Evolutionary conservation across 2,797 vertebrate species (phyloP), one percentile per base, ranked within the genome.

Genomic region (Morus bassanus): DNA sequence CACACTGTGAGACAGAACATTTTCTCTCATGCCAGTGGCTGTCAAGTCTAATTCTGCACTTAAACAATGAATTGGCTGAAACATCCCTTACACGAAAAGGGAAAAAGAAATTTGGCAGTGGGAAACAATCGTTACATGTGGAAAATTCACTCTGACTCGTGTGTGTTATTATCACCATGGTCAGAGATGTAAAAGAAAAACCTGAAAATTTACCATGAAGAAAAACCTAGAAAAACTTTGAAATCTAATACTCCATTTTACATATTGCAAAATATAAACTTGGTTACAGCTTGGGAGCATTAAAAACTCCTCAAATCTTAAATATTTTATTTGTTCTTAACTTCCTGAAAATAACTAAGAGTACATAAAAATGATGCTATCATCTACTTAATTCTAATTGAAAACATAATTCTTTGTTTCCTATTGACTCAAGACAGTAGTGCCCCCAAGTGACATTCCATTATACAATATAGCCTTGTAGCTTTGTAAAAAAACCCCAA

Each of bases 291-390:
- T 95, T n/a, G 41, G 77, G 85, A 83, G 25, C 69, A 89, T 94
- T 95, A 94, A 93, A 91, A 94, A 48, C 11, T 77, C 60, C 41
- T 88, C 48, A 72, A 69, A 93, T 50, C n/a, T 84, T 96, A 88
- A 97, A 96, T 95, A 96, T 93, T 96, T 96, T 90, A 93, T 96
- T 92, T 92, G 70, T 24, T 88, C 60, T 85, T 94, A 95, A 88
- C 68, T 85, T 78, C 35, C 41, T 83, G 89, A 85, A 95, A 95
- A 93, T 86, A 94, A 89, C 88, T 77, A 92, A 92, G 54, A 93
- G 54, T 73, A 89, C 64, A 89, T 93, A 72, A 93, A 94, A 95
- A 88, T 51, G 10, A 88, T 88, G 63, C n/a, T 80, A 91, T 33
- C 27, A 41, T 67, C 72, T 87, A 86, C 83, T 91, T 88, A 92